Conservation (phyloP, 2,888 invertebrate species). For the Carabus problematicus region DNA sequence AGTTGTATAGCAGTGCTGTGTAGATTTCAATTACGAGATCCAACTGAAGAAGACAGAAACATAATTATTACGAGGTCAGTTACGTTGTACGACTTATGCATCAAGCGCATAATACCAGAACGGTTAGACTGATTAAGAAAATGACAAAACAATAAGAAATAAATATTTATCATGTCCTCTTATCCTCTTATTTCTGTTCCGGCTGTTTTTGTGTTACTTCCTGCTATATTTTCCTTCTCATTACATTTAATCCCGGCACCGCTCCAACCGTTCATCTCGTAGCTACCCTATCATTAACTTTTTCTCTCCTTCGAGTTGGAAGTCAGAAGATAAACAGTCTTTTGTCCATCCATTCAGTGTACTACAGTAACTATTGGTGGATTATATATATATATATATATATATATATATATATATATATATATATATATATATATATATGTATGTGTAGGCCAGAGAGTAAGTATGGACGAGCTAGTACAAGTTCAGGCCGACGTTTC, state of each 20-base stretch:
- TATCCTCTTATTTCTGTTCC: slow-evolving; percentile 57
- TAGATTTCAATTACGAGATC: slow-evolving; percentile 1
- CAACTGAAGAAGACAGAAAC: neutral
- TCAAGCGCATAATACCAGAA: neutral
- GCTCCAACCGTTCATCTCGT: slow-evolving; percentile 37
- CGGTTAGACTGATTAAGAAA: slow-evolving; percentile 28
- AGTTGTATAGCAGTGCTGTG: too few species aligned
- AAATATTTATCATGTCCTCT: slow-evolving; percentile 57
- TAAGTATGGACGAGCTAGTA: too few species aligned
- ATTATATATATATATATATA: too few species aligned
- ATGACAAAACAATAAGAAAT: slow-evolving; percentile 54
- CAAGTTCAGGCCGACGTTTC: too few species aligned
- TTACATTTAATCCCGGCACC: slow-evolving; percentile 53
- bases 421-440: too few species aligned
- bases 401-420: too few species aligned
- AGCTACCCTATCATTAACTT: slow-evolving; percentile 40
- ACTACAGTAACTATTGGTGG: too few species aligned
- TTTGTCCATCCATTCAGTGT: too few species aligned
- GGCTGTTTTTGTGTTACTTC: slow-evolving; percentile 52
- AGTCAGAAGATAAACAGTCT: neutral
- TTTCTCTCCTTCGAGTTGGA: slow-evolving; percentile 22
- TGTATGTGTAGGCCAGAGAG: too few species aligned
- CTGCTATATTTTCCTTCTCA: slow-evolving; percentile 56
- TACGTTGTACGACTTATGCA: neutral
- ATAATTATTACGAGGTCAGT: neutral